These are phyloP conservation scores for Neolamprologus tretocephalus DNA, from an alignment of 2,113 vertebrate genomes.

Conservation along the genomic window DNA sequence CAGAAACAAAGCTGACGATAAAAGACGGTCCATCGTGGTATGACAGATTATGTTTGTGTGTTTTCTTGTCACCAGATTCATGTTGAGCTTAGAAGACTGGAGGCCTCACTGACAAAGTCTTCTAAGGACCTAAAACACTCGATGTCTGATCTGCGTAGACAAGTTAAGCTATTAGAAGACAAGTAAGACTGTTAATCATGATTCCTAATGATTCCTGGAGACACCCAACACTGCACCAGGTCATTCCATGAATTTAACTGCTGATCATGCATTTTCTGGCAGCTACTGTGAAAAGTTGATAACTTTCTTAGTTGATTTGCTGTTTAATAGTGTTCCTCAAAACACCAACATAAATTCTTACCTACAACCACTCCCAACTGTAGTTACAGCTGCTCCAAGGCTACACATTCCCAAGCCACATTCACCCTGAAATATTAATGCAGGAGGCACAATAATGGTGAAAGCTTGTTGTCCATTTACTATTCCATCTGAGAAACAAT, in stretches of 20 bases:
- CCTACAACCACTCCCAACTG: background rate
- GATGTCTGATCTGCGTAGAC: slow-evolving; percentile 64
- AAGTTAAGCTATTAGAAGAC: slow-evolving; percentile 74
- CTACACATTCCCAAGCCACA: background rate
- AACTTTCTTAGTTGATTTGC: background rate
- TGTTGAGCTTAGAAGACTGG: slow-evolving; percentile 69
- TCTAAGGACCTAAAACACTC: slow-evolving; percentile 58
- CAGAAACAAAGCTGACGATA: background rate
- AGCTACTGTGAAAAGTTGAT: background rate
- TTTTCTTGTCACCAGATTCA: slow-evolving; percentile 60
- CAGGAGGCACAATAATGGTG: background rate
- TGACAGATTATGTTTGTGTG: background rate
- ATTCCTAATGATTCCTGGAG: background rate
- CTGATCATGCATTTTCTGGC: background rate
- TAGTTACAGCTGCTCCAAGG: background rate
- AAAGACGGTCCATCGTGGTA: background rate
- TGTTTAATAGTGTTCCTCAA: background rate
- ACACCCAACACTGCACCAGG: background rate
- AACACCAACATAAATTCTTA: background rate
- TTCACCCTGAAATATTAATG: background rate
- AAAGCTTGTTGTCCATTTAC: background rate
- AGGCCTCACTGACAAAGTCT: slow-evolving; percentile 34
- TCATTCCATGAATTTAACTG: background rate
- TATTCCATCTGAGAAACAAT: background rate
- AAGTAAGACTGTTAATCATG: slow-evolving; percentile 55